phyloP scores from a whole-genome alignment of 35 echinoderm and acorn worm genomes.

The Eucidaris tribuloides region DNA sequence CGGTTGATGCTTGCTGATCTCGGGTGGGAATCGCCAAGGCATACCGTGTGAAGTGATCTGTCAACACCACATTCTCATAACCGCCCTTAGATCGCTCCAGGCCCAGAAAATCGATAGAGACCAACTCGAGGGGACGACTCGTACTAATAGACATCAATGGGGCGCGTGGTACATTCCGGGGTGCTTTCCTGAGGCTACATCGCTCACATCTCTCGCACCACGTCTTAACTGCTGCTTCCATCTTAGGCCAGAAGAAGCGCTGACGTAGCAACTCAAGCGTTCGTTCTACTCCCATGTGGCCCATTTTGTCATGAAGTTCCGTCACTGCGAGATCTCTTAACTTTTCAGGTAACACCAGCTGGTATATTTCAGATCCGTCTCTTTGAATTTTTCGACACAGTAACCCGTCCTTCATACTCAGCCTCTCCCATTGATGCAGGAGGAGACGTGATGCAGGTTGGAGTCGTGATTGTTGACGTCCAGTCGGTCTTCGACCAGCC shows the following conservation, averaged over 20 bases:
- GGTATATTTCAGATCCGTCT: background rate
- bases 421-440: slow-evolving; percentile 3
- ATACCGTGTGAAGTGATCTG: slow-evolving; percentile 58
- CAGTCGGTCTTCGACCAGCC: background rate
- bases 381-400: background rate
- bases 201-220: slow-evolving; percentile 28
- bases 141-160: slow-evolving; percentile 35
- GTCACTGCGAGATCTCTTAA: background rate
- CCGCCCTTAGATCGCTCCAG: slow-evolving; percentile 49
- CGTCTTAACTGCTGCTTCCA: slow-evolving; percentile 1
- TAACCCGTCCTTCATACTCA: background rate
- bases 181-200: slow-evolving; percentile 41
- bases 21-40: slow-evolving; percentile 28
- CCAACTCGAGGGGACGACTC: slow-evolving; percentile 51
- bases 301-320: slow-evolving; percentile 27
- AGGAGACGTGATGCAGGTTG: too few species aligned
- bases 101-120: slow-evolving; percentile 45
- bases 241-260: slow-evolving; percentile 56
- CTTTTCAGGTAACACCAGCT: background rate
- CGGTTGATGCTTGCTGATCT: slow-evolving; percentile 40
- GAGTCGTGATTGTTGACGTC: too few species aligned
- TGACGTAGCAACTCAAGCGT: background rate
- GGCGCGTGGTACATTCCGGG: background rate
- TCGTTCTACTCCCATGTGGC: slow-evolving; percentile 40
- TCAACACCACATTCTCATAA: slow-evolving; percentile 71